Base-by-base conservation (phyloP, 53 echinoderm and acorn worm genomes). In the Crossaster papposus region DNA sequence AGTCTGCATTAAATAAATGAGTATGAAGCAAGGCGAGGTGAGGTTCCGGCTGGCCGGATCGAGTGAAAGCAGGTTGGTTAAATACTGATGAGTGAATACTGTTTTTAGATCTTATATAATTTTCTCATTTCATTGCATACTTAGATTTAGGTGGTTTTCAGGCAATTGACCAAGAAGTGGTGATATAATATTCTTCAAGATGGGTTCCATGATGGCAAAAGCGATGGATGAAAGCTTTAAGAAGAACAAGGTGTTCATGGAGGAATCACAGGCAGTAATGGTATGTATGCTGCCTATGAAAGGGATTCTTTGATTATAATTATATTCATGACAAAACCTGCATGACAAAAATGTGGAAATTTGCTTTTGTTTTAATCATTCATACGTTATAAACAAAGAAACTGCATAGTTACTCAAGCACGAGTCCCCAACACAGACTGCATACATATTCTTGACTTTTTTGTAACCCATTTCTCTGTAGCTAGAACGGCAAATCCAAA, bases 211-310 rank as follows among this genome's bases (percentile, higher is more conserved):
- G 68, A 94, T 97, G 94, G 92, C 92, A 51, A 94, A 94, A 92
- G 94, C 94, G 2, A 97, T 97, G 98, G 95, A 97, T 58, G 93
- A 97, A 88, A 96, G 94, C 88, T 93, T 97, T 74, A 12, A 96
- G 88, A 97, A 97, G 95, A 96, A 94, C 75, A 96, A 97, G 89
- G 85, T 65, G 17, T 97, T 97, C 50, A 97, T 97, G 98, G 37
- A 33, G 22, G 95, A 93, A 68, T 91, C 81, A 38, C 98, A 97
- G 77, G 63, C 83, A 23, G 74, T 70, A 23, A 77, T 82, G 82
- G 98, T 97, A 93, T 77, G 96, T 68, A 35, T n/a, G n/a, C n/a
- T n/a, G n/a, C n/a, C n/a, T n/a, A n/a, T 17, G 6, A 22, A 73
- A 15, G 17, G 53, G 14, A 37, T 14, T n/a, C n/a, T n/a, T n/a